phyloP scores from a whole-genome alignment of 2,113 vertebrate genomes.

The Trematomus loennbergii region DNA sequence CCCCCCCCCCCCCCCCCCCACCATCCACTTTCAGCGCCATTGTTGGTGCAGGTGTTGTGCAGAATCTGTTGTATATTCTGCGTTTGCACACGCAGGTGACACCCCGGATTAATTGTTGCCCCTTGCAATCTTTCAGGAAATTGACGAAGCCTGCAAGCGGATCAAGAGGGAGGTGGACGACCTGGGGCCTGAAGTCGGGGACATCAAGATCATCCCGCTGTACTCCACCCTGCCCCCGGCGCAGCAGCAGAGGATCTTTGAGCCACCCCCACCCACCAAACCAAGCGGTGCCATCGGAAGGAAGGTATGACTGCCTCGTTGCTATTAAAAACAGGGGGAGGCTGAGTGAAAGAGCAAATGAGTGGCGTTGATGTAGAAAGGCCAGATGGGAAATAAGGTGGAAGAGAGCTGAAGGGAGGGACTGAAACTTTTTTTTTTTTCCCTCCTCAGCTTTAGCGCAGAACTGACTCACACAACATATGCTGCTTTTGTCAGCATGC shows the following conservation, averaged over 20 bases:
- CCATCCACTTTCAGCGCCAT: conserved; percentile 34
- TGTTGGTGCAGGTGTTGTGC: conserved; percentile 66
- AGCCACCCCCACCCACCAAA: conserved; percentile 95
- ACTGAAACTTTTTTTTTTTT: conserved; percentile 57
- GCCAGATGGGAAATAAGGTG: conserved; percentile 66
- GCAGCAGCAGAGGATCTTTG: conserved; percentile 97
- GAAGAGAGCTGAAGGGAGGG: conserved; percentile 58
- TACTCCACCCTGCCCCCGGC: conserved; percentile 97
- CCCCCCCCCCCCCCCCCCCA: conserved; percentile 30
- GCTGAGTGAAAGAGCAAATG: conserved; percentile 31
- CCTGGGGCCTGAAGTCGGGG: conserved; percentile 94
- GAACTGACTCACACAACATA: conserved; percentile 85
- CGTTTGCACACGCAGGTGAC: conserved; percentile 36
- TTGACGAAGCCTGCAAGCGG: conserved; percentile 97
- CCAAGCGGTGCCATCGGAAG: conserved; percentile 94
- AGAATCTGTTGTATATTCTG: conserved; percentile 40
- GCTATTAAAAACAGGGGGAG: conserved; percentile 30
- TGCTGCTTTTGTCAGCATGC: conserved; percentile 83
- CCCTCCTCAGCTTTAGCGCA: conserved; percentile 77
- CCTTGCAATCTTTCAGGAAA: conserved; percentile 87
- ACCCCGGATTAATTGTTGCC: conserved; percentile 40
- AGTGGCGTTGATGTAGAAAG: conserved; percentile 47
- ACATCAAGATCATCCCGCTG: conserved; percentile 98
- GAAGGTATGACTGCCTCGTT: conserved; percentile 85
- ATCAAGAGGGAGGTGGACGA: conserved; percentile 98